Percentiles rank a stretch among this genome's conserved stretches.
Conservation (phyloP, 2,797 vertebrate genomes). For the Myiotriccus ornatus region DNA sequence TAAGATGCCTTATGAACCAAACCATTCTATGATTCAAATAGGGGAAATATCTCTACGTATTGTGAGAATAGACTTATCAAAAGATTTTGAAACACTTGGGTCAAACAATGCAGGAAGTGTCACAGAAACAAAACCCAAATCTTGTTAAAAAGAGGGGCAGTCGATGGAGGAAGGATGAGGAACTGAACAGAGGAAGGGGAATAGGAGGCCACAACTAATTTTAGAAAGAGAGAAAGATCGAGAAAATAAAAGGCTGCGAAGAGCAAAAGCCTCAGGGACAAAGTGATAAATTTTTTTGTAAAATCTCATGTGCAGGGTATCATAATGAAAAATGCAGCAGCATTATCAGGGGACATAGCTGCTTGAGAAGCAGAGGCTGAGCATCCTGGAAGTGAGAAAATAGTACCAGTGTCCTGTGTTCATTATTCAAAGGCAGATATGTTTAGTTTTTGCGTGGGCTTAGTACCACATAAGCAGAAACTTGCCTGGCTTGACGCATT, state of each 20-base stretch:
- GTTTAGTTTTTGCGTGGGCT: not conserved
- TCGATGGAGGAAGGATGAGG: not conserved
- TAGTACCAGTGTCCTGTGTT: not conserved
- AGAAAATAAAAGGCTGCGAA: constrained; percentile 1
- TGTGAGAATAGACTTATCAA: not conserved
- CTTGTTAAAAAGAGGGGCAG: not conserved
- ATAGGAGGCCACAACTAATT: not conserved
- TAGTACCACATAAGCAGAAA: not conserved
- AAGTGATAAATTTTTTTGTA: not conserved
- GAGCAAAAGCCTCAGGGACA: constrained; percentile 12
- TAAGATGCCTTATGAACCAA: not conserved
- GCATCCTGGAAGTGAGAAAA: not conserved
- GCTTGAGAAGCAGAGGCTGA: not conserved
- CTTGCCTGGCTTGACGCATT: not conserved
- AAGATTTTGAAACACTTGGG: not conserved
- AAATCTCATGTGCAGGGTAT: not conserved
- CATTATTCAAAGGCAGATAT: not conserved
- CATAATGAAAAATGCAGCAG: constrained; percentile 30
- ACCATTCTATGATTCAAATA: not conserved
- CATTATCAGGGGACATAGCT: not conserved
- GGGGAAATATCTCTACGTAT: not conserved
- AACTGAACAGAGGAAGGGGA: not conserved
- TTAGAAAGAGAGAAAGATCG: not conserved
- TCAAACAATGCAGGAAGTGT: not conserved
- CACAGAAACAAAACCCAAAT: not conserved